Percentiles rank a stretch among this genome's conserved stretches.
Evolutionary conservation across 2,888 invertebrate genomes (phyloP).

Genomic region (Cerceris ruficornis): DNA sequence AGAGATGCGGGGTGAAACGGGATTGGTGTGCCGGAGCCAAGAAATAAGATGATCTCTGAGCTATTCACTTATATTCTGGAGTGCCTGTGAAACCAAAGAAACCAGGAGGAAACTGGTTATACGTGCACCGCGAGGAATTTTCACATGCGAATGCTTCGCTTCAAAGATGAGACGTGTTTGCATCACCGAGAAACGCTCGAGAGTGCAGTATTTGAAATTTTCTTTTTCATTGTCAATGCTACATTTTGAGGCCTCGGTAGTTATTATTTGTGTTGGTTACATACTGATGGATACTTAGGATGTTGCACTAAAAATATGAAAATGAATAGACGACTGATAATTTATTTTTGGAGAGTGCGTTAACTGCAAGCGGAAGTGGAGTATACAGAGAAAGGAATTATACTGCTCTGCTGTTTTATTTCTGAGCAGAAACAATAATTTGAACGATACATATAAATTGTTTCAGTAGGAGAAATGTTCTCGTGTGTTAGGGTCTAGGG

Average conservation of each 20-base stretch:
- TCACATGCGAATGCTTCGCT: constrained; percentile 4
- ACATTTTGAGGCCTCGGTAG: background rate
- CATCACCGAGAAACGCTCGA: background rate
- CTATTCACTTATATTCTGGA: constrained; percentile 25
- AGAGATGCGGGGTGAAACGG: constrained; percentile 26
- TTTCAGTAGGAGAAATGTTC: no score
- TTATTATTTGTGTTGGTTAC: no score
- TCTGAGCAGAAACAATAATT: no score
- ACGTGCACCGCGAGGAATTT: background rate
- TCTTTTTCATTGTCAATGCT: background rate
- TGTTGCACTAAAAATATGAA: no score
- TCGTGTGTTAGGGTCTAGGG: no score
- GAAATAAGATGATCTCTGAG: constrained; percentile 35
- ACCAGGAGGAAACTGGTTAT: constrained; percentile 15
- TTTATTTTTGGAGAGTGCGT: no score
- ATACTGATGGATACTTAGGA: no score
- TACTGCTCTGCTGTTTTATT: no score
- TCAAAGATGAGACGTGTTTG: background rate
- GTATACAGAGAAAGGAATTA: no score
- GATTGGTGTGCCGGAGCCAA: constrained; percentile 19
- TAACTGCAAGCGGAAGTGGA: no score
- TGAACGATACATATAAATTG: no score
- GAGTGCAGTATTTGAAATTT: background rate
- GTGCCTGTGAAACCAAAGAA: constrained; percentile 1
- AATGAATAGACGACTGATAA: no score